Evolutionary conservation across 1,140 invertebrate genomes (phyloP), one percentile per base, ranked within the genome.

Genomic region (Ceratina australensis): DNA sequence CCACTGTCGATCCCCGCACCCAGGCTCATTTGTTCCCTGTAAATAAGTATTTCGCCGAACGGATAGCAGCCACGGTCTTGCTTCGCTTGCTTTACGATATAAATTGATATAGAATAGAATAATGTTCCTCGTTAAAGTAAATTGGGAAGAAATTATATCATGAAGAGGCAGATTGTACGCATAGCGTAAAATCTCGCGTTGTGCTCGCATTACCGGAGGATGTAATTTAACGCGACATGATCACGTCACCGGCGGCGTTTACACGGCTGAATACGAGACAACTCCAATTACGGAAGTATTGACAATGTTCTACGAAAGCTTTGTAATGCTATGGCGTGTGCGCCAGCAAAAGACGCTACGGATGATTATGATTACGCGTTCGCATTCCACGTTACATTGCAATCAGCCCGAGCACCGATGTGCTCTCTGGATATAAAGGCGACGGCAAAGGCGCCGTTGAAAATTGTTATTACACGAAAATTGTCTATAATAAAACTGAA

Each of bases 261-360:
- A 59, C 56, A 52, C 47, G 52, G 47, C 13, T 26, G 54, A 64
- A 80, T 42, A 66, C 69, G 57, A 72, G 49, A 56, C 56, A 54
- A 42, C 68, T 72, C 28, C 74, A 76, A 81, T 83, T 81, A 81
- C 69, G 78, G 42, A 57, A 76, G 22, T 68, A 82, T 80, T 66
- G 68, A 52, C 26, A 22, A 42, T 10, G 33, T 42, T 54, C 60
- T 63, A 69, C 71, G 69, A 49, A 49, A 49, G 68, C 54, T 72
- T 71, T 59, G 68, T 47, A 69, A 26, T n/a, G 13, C 28, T 4
- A 15, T 59, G 56, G n/a, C 22, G 7, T 10, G 22, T 0, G 28
- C 26, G 69, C 12, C 12, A n/a, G 18, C 20, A 16, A 33, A 60
- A 47, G 56, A 72, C 42, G 7, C 18, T n/a, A 24, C 20, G n/a